Base-by-base conservation (phyloP, 2,113 vertebrate genomes). In the Rhodinocichla rosea region DNA sequence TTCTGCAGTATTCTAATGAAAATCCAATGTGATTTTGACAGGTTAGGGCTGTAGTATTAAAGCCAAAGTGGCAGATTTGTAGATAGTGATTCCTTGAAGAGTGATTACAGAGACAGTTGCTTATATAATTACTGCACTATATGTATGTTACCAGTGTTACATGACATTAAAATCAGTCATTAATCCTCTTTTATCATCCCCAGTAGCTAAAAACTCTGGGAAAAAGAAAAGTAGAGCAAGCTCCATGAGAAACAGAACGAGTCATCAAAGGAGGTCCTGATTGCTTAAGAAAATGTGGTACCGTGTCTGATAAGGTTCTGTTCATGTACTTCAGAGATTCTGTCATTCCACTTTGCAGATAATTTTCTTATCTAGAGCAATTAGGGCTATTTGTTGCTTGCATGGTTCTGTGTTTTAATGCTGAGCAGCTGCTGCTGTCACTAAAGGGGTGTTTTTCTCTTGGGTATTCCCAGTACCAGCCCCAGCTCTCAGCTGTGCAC, bases 41-140 rank as follows among this genome's bases (percentile, higher is more conserved):
- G 50, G 78, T 73, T 75, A 63, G 23, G 49, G 49, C 68, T 93
- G 90, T 90, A 82, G 56, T 89, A 87, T 39, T 78, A 89, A 92
- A 97, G 76, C 73, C 52, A 27, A 76, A 92, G 55, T 92, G 83
- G 37, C 87, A 96, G 95, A 94, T 93, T 89, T 82, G 39, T 89
- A 90, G 91, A 60, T 90, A 87, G 80, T 21, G 68, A 47, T 75
- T 91, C 75, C 83, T 63, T 73, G 53, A 85, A 95, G 85, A 92
- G 50, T 49, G 68, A 88, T 92, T 93, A 75, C 22, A 39, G 89
- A 88, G 84, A 88, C 62, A 90, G 62, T 89, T 88, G 40, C 77
- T 90, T 90, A 78, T 81, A 77, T 81, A 95, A 92, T 95, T 82
- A 65, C 37, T 90, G 70, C 37, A 62, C 81, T 93, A 40, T 68